phyloP scores from a whole-genome alignment of 2,888 invertebrate species.

The Barypeithes pellucidus region DNA sequence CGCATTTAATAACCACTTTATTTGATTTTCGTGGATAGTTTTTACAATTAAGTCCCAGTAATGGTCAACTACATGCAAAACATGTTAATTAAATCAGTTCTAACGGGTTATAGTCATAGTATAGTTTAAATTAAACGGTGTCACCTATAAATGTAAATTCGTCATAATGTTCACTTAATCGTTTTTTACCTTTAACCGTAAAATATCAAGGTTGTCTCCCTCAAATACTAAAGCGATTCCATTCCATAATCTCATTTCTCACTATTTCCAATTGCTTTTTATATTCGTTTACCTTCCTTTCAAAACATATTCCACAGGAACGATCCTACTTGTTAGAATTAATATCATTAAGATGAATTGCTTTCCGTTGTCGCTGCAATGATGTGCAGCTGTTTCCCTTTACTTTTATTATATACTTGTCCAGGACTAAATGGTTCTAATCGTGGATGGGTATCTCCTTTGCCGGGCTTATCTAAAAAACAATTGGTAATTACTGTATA shows the following conservation, averaged over 20 bases:
- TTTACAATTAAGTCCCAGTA: no score
- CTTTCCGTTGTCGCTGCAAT: conserved; percentile 72
- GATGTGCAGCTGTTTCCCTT: conserved; percentile 93
- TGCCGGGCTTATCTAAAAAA: conserved; percentile 69
- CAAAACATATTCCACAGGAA: background rate
- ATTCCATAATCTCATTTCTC: background rate
- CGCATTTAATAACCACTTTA: no score
- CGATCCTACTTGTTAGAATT: conserved; percentile 44
- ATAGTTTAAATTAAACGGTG: no score
- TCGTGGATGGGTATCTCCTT: conserved; percentile 79
- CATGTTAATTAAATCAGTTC: no score
- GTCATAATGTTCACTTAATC: background rate
- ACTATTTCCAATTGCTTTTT: conserved; percentile 13
- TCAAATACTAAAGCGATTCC: background rate
- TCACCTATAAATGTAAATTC: background rate
- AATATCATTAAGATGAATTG: conserved; percentile 46
- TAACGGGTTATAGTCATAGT: no score
- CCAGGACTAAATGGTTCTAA: conserved; percentile 92
- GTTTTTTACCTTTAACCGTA: background rate
- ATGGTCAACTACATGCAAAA: no score
- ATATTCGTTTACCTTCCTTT: background rate
- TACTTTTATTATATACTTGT: conserved; percentile 94
- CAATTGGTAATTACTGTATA: no score
- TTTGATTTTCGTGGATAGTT: no score
- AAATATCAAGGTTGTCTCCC: background rate